Evolutionary conservation across 2,797 vertebrate species (phyloP).

Genomic region (Sciurus vulgaris): DNA sequence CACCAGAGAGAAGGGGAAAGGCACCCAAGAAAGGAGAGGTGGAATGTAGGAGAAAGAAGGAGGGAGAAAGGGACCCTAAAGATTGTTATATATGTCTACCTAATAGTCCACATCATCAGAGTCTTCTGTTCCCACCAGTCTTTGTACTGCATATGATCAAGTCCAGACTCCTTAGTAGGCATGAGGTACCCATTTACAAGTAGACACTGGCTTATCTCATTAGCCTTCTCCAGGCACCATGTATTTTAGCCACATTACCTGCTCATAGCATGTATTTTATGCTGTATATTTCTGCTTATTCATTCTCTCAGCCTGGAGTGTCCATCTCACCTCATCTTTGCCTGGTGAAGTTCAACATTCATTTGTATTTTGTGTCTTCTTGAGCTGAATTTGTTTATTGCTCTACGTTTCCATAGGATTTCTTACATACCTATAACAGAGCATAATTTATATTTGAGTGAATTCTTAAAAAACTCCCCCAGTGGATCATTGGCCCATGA

Average conservation of each 20-base stretch:
- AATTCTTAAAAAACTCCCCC: background rate
- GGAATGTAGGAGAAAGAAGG: background rate
- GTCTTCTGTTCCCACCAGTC: too few species aligned
- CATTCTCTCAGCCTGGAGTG: background rate
- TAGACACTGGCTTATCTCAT: background rate
- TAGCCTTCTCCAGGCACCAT: background rate
- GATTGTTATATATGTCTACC: too few species aligned
- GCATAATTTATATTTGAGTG: background rate
- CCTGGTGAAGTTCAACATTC: background rate
- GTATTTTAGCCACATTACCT: background rate
- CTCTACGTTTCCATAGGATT: background rate
- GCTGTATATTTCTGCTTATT: fast-evolving
- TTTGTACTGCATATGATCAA: fast-evolving
- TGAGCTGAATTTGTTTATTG: background rate
- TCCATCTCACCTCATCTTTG: background rate
- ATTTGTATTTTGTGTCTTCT: background rate
- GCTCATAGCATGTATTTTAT: fast-evolving
- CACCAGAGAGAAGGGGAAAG: too few species aligned
- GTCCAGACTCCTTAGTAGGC: background rate
- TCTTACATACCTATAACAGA: background rate
- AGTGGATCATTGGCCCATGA: background rate
- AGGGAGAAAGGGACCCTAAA: background rate
- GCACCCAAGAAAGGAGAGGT: fast-evolving
- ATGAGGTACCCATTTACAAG: background rate
- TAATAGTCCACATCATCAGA: background rate